phyloP scores from a whole-genome alignment of 2,113 vertebrate genomes.

The Nicator chloris region DNA sequence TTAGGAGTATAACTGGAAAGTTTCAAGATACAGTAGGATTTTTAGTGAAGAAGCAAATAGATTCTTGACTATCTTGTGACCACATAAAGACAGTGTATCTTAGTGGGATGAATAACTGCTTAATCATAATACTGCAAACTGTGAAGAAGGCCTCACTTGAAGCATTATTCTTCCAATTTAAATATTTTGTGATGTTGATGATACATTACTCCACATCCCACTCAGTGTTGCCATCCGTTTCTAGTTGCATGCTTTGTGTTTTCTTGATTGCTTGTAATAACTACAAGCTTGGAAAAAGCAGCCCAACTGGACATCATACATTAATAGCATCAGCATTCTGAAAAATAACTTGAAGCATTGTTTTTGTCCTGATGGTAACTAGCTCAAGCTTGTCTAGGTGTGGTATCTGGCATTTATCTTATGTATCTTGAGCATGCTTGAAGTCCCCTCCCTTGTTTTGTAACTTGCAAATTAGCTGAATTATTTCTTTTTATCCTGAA shows the following conservation, averaged over 20 bases:
- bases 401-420: constrained; percentile 21
- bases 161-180: background rate
- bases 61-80: background rate
- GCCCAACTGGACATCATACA: background rate
- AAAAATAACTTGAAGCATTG: constrained; percentile 14
- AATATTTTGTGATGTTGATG: background rate
- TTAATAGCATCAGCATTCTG: background rate
- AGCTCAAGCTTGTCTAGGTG: constrained; percentile 53
- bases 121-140: background rate
- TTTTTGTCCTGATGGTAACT: constrained; percentile 33
- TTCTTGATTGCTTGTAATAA: background rate
- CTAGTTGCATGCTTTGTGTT: background rate
- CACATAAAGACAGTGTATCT: background rate
- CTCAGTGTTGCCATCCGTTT: background rate
- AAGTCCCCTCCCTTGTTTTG: constrained; percentile 40
- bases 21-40: background rate
- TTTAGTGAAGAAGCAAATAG: background rate
- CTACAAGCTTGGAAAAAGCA: background rate
- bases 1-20: background rate
- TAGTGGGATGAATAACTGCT: background rate
- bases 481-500: constrained; percentile 10
- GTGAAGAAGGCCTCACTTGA: background rate
- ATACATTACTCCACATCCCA: background rate
- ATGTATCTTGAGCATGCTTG: background rate
- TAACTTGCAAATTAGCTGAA: background rate